Evolutionary conservation across 2,113 vertebrate genomes (phyloP).

Genomic region (Desmodus rotundus): DNA sequence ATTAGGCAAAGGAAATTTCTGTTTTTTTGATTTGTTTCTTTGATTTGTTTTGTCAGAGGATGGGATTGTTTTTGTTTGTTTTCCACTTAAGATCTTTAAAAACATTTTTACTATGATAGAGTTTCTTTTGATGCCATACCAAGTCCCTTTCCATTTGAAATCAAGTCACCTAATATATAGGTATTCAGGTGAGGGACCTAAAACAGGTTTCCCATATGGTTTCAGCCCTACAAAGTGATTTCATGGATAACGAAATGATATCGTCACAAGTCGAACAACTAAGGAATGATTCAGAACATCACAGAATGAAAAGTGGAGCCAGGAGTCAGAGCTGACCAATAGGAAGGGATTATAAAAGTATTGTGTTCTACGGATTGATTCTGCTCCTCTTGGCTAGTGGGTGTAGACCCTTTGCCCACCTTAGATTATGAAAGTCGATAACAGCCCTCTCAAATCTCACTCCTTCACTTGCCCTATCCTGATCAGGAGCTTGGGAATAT

Average conservation of each 20-base stretch:
- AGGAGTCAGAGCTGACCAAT: not conserved
- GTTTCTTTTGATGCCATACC: not conserved
- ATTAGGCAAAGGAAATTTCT: not conserved
- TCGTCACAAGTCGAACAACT: not conserved
- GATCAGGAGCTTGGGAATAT: not conserved
- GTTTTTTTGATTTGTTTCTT: not conserved
- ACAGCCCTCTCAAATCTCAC: not conserved
- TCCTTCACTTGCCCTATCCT: not conserved
- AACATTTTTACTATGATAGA: not conserved
- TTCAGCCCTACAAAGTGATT: not conserved
- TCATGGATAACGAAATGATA: not conserved
- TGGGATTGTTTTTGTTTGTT: not conserved
- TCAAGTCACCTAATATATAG: not conserved
- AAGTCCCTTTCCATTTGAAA: not conserved
- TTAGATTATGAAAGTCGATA: not conserved
- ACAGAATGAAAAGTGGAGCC: not conserved
- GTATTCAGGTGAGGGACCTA: not conserved
- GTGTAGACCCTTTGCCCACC: not conserved
- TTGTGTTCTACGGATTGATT: no score
- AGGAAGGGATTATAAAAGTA: not conserved
- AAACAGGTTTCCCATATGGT: not conserved
- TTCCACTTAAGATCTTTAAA: not conserved
- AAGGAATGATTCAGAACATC: not conserved
- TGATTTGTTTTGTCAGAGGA: not conserved
- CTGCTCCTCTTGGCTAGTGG: not conserved